These are phyloP conservation scores for Axinella damicornis DNA, from an alignment of 37 sponge, comb jelly and placozoan genomes.

Conservation along the genomic window DNA sequence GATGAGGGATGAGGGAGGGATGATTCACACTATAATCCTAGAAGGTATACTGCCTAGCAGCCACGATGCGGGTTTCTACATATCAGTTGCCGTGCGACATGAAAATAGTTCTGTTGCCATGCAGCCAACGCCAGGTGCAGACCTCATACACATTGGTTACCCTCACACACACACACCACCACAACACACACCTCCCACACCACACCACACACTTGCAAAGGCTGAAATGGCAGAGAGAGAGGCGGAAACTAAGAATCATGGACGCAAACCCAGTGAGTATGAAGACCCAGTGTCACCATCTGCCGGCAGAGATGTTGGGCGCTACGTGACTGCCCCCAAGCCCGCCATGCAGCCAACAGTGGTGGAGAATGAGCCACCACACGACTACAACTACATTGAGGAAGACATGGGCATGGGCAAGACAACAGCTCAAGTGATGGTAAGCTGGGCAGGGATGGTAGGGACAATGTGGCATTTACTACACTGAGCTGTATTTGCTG, in stretches of 20 bases:
- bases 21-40: too few species aligned
- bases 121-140: not conserved
- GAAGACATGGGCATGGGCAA: not conserved
- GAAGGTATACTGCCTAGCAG: too few species aligned
- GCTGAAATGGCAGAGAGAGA: too few species aligned
- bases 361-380: not conserved
- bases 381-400: not conserved
- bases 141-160: not conserved
- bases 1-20: too few species aligned
- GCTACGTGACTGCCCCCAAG: not conserved
- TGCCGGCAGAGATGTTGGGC: not conserved
- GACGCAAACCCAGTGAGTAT: not conserved
- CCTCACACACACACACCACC: not conserved
- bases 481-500: too few species aligned
- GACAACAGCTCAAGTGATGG: too few species aligned
- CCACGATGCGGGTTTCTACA: too few species aligned
- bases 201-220: not conserved
- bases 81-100: too few species aligned
- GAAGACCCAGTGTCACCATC: not conserved
- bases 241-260: too few species aligned
- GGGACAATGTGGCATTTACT: too few species aligned
- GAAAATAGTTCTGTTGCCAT: not conserved
- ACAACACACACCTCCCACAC: not conserved
- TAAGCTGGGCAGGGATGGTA: too few species aligned
- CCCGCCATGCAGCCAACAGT: not conserved